phyloP scores from a whole-genome alignment of 2,888 invertebrate species.

The Panzeria rudis region DNA sequence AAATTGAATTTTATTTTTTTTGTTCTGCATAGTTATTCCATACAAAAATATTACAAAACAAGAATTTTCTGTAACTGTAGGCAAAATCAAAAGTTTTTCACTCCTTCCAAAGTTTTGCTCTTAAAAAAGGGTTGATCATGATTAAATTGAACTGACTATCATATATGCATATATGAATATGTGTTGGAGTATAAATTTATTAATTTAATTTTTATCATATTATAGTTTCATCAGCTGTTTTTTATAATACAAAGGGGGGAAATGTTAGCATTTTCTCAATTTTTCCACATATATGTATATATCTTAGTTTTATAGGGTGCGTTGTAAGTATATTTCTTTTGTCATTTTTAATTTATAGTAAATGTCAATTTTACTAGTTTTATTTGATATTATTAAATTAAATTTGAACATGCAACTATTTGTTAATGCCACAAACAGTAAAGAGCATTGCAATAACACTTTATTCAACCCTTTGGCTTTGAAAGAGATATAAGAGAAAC shows the following conservation, averaged over 20 bases:
- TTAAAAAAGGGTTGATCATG: conserved; percentile 37
- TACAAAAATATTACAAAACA: too few relatives aligned
- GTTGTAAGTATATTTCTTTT: conserved; percentile 42
- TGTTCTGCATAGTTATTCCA: too few relatives aligned
- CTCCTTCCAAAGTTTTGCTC: background rate
- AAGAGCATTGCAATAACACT: background rate
- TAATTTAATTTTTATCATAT: conserved; percentile 45
- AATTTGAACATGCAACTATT: conserved; percentile 67
- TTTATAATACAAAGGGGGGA: conserved; percentile 7
- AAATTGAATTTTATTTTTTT: background rate
- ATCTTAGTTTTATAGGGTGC: conserved; percentile 43
- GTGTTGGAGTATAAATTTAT: conserved; percentile 32
- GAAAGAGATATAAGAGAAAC: background rate
- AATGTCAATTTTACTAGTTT: conserved; percentile 54
- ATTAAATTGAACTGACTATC: conserved; percentile 31
- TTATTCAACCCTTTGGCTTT: conserved; percentile 44
- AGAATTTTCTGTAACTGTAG: background rate
- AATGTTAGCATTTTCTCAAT: background rate
- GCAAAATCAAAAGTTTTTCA: background rate
- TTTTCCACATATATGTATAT: conserved; percentile 19
- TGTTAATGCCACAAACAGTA: conserved; percentile 12
- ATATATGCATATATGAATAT: conserved; percentile 5
- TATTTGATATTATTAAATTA: conserved; percentile 59
- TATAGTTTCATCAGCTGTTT: conserved; percentile 25
- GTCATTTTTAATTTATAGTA: conserved; percentile 67